A percentile compares a stretch with the other conserved stretches of the same genome.
Evolutionary conservation across 1,140 invertebrate genomes (phyloP).

Genomic region (Ridgeia piscesae): DNA sequence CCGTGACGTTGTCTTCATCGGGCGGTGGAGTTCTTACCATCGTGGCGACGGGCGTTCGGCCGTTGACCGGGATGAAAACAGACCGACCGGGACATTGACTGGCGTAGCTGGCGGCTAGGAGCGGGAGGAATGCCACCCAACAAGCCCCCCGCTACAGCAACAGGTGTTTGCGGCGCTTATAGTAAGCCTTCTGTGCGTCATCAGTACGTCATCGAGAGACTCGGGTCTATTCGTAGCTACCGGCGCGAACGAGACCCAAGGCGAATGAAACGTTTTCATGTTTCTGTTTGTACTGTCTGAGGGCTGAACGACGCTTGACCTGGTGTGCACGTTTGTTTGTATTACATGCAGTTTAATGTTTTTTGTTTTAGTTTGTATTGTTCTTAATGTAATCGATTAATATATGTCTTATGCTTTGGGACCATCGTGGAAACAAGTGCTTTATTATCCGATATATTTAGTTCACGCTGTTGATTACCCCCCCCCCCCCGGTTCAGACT

Average conservation of each 20-base stretch:
- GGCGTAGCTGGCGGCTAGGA: background rate
- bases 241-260: background rate
- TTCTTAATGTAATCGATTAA: too few relatives aligned
- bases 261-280: background rate
- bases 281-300: background rate
- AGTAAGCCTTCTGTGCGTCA: background rate
- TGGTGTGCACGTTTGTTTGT: too few relatives aligned
- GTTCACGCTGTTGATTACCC: too few relatives aligned
- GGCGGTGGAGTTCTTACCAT: background rate
- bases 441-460: too few relatives aligned
- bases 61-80: background rate
- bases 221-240: background rate
- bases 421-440: too few relatives aligned
- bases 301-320: background rate
- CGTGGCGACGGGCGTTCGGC: background rate
- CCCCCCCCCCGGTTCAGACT: too few relatives aligned
- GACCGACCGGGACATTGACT: background rate
- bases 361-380: too few relatives aligned
- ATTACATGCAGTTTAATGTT: too few relatives aligned
- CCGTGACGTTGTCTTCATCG: background rate
- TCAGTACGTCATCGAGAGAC: background rate
- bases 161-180: background rate
- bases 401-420: too few relatives aligned
- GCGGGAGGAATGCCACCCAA: background rate
- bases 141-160: background rate